Percentiles rank a stretch among this genome's conserved stretches.
phyloP scores from a whole-genome alignment of 2,113 vertebrate species.

The Thamnaconus septentrionalis region DNA sequence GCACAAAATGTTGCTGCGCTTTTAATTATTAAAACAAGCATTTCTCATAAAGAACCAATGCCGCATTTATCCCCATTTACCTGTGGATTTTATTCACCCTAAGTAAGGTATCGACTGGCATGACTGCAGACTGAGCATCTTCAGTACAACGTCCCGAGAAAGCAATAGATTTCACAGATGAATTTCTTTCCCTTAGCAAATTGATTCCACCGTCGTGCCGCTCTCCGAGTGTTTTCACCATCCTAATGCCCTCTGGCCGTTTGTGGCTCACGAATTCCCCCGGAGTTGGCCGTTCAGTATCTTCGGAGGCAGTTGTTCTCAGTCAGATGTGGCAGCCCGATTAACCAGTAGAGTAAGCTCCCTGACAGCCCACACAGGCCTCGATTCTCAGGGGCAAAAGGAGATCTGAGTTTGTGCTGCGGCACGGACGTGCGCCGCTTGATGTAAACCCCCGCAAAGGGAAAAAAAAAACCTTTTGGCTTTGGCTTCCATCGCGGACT shows the following conservation, averaged over 20 bases:
- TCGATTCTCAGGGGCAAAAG: conserved; percentile 32
- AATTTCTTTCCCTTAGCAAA: conserved; percentile 1
- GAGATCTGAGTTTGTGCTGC: too few relatives aligned
- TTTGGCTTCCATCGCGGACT: too few relatives aligned
- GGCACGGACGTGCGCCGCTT: too few relatives aligned
- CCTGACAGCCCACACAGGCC: conserved; percentile 56
- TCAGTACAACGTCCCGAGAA: background rate
- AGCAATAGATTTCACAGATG: background rate
- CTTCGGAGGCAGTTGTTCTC: conserved; percentile 65
- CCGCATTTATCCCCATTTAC: conserved; percentile 2
- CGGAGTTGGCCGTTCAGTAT: conserved; percentile 69
- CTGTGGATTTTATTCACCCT: conserved; percentile 29
- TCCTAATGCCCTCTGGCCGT: conserved; percentile 51
- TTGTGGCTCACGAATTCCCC: conserved; percentile 50
- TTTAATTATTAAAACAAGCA: too few relatives aligned
- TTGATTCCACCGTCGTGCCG: conserved; percentile 16
- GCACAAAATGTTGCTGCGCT: too few relatives aligned
- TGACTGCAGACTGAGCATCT: conserved; percentile 1
- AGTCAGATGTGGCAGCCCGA: conserved; percentile 72
- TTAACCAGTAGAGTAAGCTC: conserved; percentile 66
- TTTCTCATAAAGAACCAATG: too few relatives aligned
- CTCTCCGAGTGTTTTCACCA: conserved; percentile 15
- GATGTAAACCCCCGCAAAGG: too few relatives aligned
- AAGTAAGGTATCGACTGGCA: conserved; percentile 6
- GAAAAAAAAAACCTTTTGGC: too few relatives aligned